Evolutionary conservation across 2,797 vertebrate species (phyloP).

Genomic region (Ptychobarbus kaznakovi): DNA sequence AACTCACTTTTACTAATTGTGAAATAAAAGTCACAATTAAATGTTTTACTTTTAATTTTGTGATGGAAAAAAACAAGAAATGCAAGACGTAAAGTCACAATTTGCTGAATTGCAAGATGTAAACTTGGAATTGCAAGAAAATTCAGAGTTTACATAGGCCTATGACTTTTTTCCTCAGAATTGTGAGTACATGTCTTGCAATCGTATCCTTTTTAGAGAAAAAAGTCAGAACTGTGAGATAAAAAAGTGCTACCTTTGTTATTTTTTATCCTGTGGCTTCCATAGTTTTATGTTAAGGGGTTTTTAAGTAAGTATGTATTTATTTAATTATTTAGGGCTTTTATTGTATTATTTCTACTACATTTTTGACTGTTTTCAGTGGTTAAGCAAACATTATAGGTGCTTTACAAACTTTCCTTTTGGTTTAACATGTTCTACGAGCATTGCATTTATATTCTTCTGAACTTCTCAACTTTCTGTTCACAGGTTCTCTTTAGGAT

Average conservation of each 20-base stretch:
- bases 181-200: not conserved
- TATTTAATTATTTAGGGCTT: not conserved
- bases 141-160: no score
- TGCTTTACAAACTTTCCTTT: not conserved
- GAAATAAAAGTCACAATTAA: not conserved
- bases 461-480: constrained; percentile 28
- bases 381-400: not conserved
- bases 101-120: no score
- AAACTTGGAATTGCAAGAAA: no score
- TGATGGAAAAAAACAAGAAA: not conserved
- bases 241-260: not conserved
- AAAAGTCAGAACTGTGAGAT: not conserved
- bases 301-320: not conserved
- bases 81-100: not conserved
- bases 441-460: not conserved
- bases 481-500: not conserved
- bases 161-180: not conserved
- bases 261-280: not conserved
- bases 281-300: not conserved
- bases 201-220: not conserved
- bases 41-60: not conserved
- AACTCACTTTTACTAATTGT: not conserved
- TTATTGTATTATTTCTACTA: not conserved
- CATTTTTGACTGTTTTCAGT: not conserved
- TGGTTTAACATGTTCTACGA: not conserved